These are phyloP conservation scores for Peromyscus attwateri DNA, from an alignment of 2,797 vertebrate genomes.

Conservation along the genomic window DNA sequence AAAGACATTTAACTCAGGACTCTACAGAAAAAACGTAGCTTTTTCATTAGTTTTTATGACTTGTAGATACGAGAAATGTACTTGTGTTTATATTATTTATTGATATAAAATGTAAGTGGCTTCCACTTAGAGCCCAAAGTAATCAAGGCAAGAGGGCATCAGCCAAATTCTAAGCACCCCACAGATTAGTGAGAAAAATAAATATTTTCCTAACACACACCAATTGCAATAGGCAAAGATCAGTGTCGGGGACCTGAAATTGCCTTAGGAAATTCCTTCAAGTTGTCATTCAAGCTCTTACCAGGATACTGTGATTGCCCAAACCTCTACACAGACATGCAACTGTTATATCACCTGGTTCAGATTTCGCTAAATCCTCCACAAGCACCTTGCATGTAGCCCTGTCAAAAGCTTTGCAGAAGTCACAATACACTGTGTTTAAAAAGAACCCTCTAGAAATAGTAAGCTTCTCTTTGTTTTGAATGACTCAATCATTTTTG, in stretches of 20 bases:
- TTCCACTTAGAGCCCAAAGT: slow-evolving; percentile 4
- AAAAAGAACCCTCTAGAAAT: background rate
- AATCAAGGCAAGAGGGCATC: background rate
- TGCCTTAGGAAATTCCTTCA: slow-evolving; percentile 9
- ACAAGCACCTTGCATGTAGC: background rate
- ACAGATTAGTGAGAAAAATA: slow-evolving; percentile 16
- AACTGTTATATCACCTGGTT: background rate
- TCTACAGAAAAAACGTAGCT: background rate
- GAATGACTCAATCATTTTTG: slow-evolving; percentile 31
- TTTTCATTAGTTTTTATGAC: background rate
- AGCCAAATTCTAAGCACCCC: background rate
- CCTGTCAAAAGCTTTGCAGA: slow-evolving; percentile 12
- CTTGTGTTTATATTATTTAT: slow-evolving; percentile 8
- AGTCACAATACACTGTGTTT: background rate
- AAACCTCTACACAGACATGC: background rate
- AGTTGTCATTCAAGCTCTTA: background rate
- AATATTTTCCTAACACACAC: background rate
- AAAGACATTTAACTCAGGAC: slow-evolving; percentile 1
- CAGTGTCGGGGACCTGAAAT: background rate
- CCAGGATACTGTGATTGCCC: background rate
- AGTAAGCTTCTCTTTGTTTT: background rate
- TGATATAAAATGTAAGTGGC: background rate
- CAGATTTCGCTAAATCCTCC: background rate
- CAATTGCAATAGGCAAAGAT: background rate
- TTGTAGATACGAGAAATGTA: background rate